Base-by-base conservation (phyloP, 2,888 invertebrate species). In the Drosophila algonquin region DNA sequence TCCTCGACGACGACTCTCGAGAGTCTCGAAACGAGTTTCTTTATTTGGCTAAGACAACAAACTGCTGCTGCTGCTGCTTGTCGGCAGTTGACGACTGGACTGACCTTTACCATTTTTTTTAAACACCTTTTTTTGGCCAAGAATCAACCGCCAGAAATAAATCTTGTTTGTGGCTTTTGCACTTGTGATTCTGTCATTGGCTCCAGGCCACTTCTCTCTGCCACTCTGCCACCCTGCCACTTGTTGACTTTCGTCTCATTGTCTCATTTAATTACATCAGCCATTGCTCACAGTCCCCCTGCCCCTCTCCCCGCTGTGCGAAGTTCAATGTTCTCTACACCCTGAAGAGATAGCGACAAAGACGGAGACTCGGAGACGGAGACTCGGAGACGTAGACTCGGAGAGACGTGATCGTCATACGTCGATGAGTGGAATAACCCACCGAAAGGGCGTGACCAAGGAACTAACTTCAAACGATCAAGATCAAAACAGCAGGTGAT, bases 1-100 rank as follows among this genome's bases (percentile, higher is more conserved):
- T 14, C 44, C 53, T 40, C 40, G 40, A 40, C 40, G 40, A 40
- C 40, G 24, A 24, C 24, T 24, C 24, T 40, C 40, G 6, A 5
- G 21, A 44, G 24, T 24, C 53, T 73, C 47, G 27, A 75, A 80
- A 80, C 83, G 78, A 87, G 87, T 83, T 83, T 87, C 87, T 80
- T 48, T 82, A 82, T 85, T 82, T 85, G 83, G 85, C 18, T 64
- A 57, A 48, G 67, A 51, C 68, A 35, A 40, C n/a, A 7, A 6
- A 21, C 40, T 14, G 35, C 35, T 5, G 3, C 12, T 35, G 35
- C 14, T 40, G 40, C 14, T n/a, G n/a, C n/a, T n/a, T n/a, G n/a
- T 67, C 45, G 57, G 24, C 24, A 21, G 44, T 30, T 52, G 1
- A 9, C 47, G 30, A 21, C 48, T 40, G 30, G 56, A 50, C 21